Evolutionary conservation across 2,113 vertebrate species (phyloP), one percentile per base, ranked within the genome.

Genomic region (Lathamus discolor): DNA sequence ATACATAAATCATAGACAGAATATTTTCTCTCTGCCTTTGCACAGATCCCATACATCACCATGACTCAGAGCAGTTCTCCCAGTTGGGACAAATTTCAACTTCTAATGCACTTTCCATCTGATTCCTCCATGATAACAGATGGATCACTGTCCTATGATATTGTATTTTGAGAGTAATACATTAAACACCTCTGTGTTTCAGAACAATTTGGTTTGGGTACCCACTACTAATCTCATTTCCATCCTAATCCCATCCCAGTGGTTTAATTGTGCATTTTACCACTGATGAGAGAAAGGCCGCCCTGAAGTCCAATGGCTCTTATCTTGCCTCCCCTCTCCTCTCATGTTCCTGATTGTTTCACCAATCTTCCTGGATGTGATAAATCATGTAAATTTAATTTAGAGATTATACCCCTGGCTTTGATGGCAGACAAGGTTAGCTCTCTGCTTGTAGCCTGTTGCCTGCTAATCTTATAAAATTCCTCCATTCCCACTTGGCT

Each of bases 341-440:
- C 75, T 70, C 51, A 14, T 49, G 72, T 91, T 82, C 88, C 48
- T 88, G 57, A 39, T 76, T 86, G 15, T 67, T 79, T 82, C 80
- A 81, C 70, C 88, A 72, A 5, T 81, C 68, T 86, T 91, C 75
- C 76, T 66, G 68, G 67, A 77, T 49, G 86, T 59, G 68, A 96
- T 77, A 95, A 96, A 93, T 95, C 95, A 93, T 37, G 69, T 72
- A 92, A 95, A 97, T 96, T 96, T 96, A 95, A 98, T 98, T 97
- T 97, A 91, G 69, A 96, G 90, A 95, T 95, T 93, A 93, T 61
- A 81, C 51, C 82, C 24, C 75, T 86, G 86, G 55, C 91, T 96
- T 94, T 68, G 84, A 95, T 94, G 69, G 83, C 37, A 46, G 89
- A 90, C 92, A 93, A 79, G 61, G 57, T 96, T 87, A 93, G 83